Conservation (phyloP, 2,888 invertebrate species). For the Ferdinandea cuprea region DNA sequence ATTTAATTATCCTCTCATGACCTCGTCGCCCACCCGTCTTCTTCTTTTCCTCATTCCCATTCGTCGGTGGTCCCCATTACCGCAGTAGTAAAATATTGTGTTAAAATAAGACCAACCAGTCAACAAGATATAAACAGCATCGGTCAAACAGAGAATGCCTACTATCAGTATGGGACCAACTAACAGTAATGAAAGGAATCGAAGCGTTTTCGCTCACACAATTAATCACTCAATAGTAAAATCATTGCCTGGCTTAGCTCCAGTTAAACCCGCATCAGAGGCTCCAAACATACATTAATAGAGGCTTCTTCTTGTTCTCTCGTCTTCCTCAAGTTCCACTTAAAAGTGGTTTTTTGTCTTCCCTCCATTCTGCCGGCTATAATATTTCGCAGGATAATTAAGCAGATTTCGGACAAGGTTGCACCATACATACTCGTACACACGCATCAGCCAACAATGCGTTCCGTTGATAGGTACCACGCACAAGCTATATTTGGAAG, state of each 20-base stretch:
- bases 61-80: slow-evolving; percentile 65
- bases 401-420: slow-evolving; percentile 55
- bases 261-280: slow-evolving; percentile 42
- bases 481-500: neutral
- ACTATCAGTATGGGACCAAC: too few relatives aligned
- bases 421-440: slow-evolving; percentile 19
- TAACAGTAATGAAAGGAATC: slow-evolving; percentile 36
- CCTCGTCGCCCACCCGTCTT: slow-evolving; percentile 6
- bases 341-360: slow-evolving; percentile 62
- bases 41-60: slow-evolving; percentile 14
- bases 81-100: slow-evolving; percentile 36
- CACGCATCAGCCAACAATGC: neutral
- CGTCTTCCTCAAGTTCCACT: slow-evolving; percentile 42
- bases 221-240: slow-evolving; percentile 72
- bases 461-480: slow-evolving; percentile 29
- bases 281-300: slow-evolving; percentile 30
- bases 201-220: slow-evolving; percentile 49
- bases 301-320: neutral
- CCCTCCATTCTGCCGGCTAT: slow-evolving; percentile 30
- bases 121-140: slow-evolving; percentile 51
- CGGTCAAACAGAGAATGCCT: slow-evolving; percentile 36
- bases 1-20: slow-evolving; percentile 54
- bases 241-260: slow-evolving; percentile 24
- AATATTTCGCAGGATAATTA: slow-evolving; percentile 70
- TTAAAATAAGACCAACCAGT: slow-evolving; percentile 60